Evolutionary conservation across 2,797 vertebrate genomes (phyloP), one percentile per base, ranked within the genome.

Genomic region (Ictinia mississippiensis): DNA sequence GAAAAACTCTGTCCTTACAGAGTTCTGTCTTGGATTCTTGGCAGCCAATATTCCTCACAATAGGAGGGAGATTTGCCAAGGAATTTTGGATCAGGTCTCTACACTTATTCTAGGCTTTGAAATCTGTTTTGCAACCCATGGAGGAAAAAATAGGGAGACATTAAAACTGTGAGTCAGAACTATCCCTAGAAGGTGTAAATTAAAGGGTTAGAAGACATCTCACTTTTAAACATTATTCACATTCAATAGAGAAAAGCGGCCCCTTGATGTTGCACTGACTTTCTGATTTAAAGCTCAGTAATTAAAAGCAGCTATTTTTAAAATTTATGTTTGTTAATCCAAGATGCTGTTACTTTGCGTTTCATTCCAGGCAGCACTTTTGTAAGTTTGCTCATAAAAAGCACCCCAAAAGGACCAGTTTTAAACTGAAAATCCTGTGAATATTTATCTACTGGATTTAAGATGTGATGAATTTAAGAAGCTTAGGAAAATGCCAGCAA

Each of bases 251-350:
- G 89, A 95, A 94, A 87, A 93, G 67, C n/a, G 77, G 67, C 14
- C 72, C 52, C 74, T 96, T 82, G 55, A 68, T 85, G 42, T 87
- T 97, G 95, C 88, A 93, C 72, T 89, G 83, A 86, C 62, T 97
- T 92, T 94, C 83, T 97, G 94, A 98, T 98, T 97, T 95, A 71
- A 37, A 97, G 82, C 73, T 97, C 81, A 85, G 95, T 97, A 98
- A 97, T 98, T 95, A 97, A 92, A 96, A 98, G 92, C 73, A 97
- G 93, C 90, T 97, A 84, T 96, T 97, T 98, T 97, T 94, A 96
- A 97, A 98, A 93, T 20, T 84, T 68, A 93, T 97, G 93, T 97
- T 98, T 97, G 91, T 87, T 96, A 97, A 97, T 96, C 93, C 87
- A 97, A 93, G 93, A 94, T 93, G 93, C 74, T 90, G 20, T 78